A percentile compares a stretch with the other conserved stretches of the same genome.
Evolutionary conservation across 2,113 vertebrate species (phyloP).

Genomic region (Cheilinus undulatus): DNA sequence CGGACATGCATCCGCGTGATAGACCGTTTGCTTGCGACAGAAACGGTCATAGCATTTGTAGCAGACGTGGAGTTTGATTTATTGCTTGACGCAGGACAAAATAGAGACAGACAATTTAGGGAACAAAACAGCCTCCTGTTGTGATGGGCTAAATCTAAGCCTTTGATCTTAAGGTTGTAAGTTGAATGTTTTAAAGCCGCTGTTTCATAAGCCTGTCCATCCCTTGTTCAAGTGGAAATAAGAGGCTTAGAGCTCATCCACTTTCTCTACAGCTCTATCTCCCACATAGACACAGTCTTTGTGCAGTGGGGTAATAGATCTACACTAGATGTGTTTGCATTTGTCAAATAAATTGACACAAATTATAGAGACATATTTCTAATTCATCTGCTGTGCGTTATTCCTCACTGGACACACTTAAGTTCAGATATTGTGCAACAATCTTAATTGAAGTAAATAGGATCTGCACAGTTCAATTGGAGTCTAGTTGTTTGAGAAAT

Average conservation of each 20-base stretch:
- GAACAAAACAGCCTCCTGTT: neutral
- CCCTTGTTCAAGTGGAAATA: conserved; percentile 68
- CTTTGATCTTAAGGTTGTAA: conserved; percentile 44
- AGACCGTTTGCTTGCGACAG: conserved; percentile 2
- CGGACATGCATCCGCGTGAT: conserved; percentile 52
- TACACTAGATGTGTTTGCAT: neutral
- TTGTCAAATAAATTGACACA: neutral
- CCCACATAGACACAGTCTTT: conserved; percentile 27
- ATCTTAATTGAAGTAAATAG: neutral
- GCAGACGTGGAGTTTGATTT: conserved; percentile 2
- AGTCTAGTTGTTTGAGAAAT: no score
- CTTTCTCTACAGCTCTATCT: conserved; percentile 48
- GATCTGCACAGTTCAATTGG: no score
- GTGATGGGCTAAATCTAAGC: conserved; percentile 8
- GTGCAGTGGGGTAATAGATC: conserved; percentile 7
- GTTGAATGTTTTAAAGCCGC: conserved; percentile 59
- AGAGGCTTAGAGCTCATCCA: conserved; percentile 80
- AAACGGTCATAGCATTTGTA: conserved; percentile 5
- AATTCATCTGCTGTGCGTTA: no score
- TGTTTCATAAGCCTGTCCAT: conserved; percentile 66
- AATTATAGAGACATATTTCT: neutral
- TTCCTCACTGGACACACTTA: no score
- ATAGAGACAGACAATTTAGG: no score
- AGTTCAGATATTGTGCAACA: neutral
- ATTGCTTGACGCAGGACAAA: conserved; percentile 19